Conservation (phyloP, 1,140 invertebrate genomes). For the Platorchestia sp. region DNA sequence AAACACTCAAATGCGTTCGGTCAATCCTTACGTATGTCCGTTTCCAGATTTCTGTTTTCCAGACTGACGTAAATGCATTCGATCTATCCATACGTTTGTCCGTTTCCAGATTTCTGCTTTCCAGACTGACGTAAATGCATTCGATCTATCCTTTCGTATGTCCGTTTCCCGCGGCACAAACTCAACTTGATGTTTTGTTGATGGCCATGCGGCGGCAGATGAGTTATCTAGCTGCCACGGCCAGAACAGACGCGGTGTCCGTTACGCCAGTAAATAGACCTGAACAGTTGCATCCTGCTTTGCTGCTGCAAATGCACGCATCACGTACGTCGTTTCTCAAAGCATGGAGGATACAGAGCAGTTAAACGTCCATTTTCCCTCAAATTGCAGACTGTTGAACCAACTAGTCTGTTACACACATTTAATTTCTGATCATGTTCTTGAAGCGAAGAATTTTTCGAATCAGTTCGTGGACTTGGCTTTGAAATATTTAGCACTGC, state of each 20-base stretch:
- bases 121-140: neutral
- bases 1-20: conserved; percentile 5
- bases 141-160: neutral
- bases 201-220: neutral
- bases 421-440: neutral
- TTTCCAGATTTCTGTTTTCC: no score
- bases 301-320: neutral
- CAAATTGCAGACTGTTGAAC: neutral
- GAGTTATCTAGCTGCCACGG: neutral
- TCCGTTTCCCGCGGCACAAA: neutral
- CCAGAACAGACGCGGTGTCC: neutral
- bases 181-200: neutral
- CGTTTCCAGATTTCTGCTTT: neutral
- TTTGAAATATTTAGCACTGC: neutral
- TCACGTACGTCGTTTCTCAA: neutral
- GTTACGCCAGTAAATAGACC: neutral
- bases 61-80: neutral
- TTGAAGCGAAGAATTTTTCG: neutral
- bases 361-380: neutral
- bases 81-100: neutral
- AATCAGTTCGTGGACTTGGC: neutral
- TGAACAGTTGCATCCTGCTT: neutral
- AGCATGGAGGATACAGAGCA: neutral
- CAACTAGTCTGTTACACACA: neutral
- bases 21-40: neutral